Base-by-base conservation (phyloP, 1,140 invertebrate genomes). In the Phortica variegata region DNA sequence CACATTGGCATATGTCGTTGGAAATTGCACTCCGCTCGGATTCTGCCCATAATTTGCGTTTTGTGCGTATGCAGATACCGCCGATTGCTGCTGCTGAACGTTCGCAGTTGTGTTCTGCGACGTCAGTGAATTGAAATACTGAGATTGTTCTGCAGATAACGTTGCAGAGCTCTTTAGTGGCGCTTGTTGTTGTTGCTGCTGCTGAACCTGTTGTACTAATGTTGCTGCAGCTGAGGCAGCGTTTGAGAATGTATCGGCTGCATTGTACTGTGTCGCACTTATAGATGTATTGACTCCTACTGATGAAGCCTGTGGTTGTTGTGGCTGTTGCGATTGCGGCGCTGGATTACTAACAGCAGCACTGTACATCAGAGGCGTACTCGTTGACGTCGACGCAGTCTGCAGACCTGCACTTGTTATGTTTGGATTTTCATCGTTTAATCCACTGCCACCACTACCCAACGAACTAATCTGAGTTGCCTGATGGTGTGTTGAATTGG, bases 111-210 rank as follows among this genome's bases (percentile, higher is more conserved):
- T 58, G 37, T 65, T 68, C 36, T 71, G 66, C 34, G 63, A 61
- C 36, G 73, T 49, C 55, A 76, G 55, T 31, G 73, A 76, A 60
- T 76, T 76, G 51, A 76, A 76, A 76, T 76, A 76, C 73, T 76
- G 74, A 65, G 74, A 76, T 69, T 76, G 74, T 59, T 76, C 74
- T 29, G 56, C 74, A 20, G 74, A 76, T 21, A 76, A 52, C 38
- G 73, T 68, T 1, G 71, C 66, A 31, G 70, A 72, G 18, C 69
- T 54, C 46, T 73, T 74, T 4, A 76, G 52, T 19, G 68, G 68
- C 43, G 65, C 65, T 40, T 66, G 62, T 7, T 60, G 47, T 41
- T 49, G 41, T 33, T 41, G 52, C 32, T 36, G 47, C 42, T 60
- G 62, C 19, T 65, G 49, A 10, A 58, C 72, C 51, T 73, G 70